Base-by-base conservation (phyloP, 2,888 invertebrate species). In the Caenorhabditis panamensis region DNA sequence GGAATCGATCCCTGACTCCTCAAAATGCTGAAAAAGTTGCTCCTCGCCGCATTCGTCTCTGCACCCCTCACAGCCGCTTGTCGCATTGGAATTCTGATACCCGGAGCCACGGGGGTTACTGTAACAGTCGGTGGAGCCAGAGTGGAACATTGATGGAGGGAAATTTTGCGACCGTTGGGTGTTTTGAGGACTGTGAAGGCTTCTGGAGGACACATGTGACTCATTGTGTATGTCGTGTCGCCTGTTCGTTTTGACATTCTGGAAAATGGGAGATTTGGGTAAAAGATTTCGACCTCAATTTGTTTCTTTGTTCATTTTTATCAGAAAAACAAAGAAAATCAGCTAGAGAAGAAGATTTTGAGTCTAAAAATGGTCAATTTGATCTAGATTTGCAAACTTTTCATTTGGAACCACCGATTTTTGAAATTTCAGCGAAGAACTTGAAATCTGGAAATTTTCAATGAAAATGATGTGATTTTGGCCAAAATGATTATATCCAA, bases 171-270 rank as follows among this genome's bases (percentile, higher is more conserved):
- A 6, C 73, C 73, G 47, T 73, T 73, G 9, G 79, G 79, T 11
- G 79, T 79, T 54, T 77, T 63, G 36, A 77, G 61, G 53, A 80
- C 80, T n/a, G 61, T 76, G 36, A 80, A 80, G 0, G 80, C 80
- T 61, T 80, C 80, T 18, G 80, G 80, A 36, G 80, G 80, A 36
- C 80, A 80, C 75, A 76, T 76, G 24, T 76, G 64, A 56, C 75
- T 75, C 80, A 76, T 76, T n/a, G 76, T 76, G 37, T 80, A 80
- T 20, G 76, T 75, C 61, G 62, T 62, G 36, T 80, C 80, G 56
- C 76, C 80, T n/a, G 66, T 13, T 20, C 71, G 36, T 13, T 71
- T 69, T 0, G 80, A 69, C 71, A 80, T 76, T 71, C 80, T 80
- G 69, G 26, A 64, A 59, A 24, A 16, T 53, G 24, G 16, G 26